Base-by-base conservation (phyloP, 1,140 invertebrate genomes). In the Drosophila auraria region DNA sequence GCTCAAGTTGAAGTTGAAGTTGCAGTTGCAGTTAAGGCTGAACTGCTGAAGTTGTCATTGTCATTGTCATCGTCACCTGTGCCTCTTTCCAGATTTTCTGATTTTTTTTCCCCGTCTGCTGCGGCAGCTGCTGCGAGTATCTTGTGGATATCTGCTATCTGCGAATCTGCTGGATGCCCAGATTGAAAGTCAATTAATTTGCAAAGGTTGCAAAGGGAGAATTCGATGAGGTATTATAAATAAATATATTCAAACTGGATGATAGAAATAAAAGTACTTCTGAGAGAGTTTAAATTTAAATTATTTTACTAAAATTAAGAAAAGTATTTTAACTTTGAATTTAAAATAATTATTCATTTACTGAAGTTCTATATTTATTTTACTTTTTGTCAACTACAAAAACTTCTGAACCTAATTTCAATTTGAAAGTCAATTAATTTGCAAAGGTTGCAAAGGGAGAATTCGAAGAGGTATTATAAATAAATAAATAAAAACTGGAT, bases 51-150 rank as follows among this genome's bases (percentile, higher is more conserved):
- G 69, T 84, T 84, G 82, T 82, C 73, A 79, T 83, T 82, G 65
- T 79, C 78, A 75, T 69, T 81, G 72, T 58, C 82, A 73, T 83
- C 73, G 81, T 87, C 83, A 87, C 76, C 63, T 86, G 60, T 70
- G 59, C 75, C 45, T 44, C 17, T 59, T 50, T 50, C 27, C 42
- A 38, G 20, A 45, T 30, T 54, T 30, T 38, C 49, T 36, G 20
- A 62, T 45, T 49, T n/a, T n/a, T 30, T 59, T 47, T 23, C 27
- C 5, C 27, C 27, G 27, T 33, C 47, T 57, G 38, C n/a, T 23
- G 45, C 38, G 7, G 33, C 69, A 57, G 56, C 38, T 53, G 68
- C 20, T 33, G 54, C 36, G 9, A 36, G 33, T 36, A 36, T 36
- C 33, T n/a, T 14, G 15, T 50, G 45, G 33, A 23, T 63, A 36